Evolutionary conservation across 2,888 invertebrate genomes (phyloP), one percentile per base, ranked within the genome.

Genomic region (Antheraea yamamai): DNA sequence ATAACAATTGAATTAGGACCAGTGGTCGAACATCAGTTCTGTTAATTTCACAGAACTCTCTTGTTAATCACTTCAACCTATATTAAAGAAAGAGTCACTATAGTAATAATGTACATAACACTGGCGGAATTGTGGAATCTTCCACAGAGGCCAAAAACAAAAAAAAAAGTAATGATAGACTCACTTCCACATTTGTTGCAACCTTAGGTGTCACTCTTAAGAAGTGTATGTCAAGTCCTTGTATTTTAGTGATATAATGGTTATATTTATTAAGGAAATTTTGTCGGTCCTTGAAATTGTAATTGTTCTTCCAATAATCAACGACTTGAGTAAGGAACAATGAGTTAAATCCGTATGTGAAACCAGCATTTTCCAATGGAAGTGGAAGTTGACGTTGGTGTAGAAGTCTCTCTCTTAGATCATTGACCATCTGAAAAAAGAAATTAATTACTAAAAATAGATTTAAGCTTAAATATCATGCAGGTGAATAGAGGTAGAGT

Each of bases 301-400:
- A 98, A 55, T 95, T 95, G 61, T 96, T 96, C 18, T 95, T 95
- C 99, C 99, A 99, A 88, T 97, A 97, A 71, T 97, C 95, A 0
- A 97, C 88, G 12, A 98, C 93, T 79, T 95, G 95, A 18, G 95
- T 92, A 7, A 98, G 89, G 78, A 96, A 96, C 64, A 96, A 94
- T 0, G 96, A 92, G 84, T 98, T 97, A 86, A 98, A 97, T 3
- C 99, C 99, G 84, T 98, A 98, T 76, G 96, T 95, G 89, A 98
- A 98, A 10, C 96, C 96, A 0, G 95, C 90, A 73, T 95, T 96
- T 88, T 97, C 96, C 72, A 97, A 85, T 0, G 97, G 97, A 18
- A 93, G 92, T 0, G 91, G 88, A 6, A 95, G 91, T 0, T 87
- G 87, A 12, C 91, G 88, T 0, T 93, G 87, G 72, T 93, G 94